Evolutionary conservation across 1,140 invertebrate genomes (phyloP).

Genomic region (Scylla paramamosain): DNA sequence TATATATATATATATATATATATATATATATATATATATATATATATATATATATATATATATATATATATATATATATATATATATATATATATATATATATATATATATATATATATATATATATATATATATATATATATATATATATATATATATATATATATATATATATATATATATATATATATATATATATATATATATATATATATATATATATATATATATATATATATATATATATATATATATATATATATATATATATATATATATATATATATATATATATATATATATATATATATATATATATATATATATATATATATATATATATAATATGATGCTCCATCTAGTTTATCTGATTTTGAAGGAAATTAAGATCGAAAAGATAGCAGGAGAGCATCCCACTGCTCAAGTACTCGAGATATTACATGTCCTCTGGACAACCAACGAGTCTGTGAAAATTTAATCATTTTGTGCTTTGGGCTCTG

Average conservation of each 20-base stretch:
- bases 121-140: constrained; percentile 26
- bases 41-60: constrained; percentile 26
- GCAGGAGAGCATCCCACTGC: too few species aligned
- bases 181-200: constrained; percentile 26
- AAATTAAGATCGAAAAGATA: too few species aligned
- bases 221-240: constrained; percentile 26
- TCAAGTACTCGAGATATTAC: too few species aligned
- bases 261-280: constrained; percentile 26
- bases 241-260: constrained; percentile 26
- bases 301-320: constrained; percentile 26
- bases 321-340: too few species aligned
- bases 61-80: constrained; percentile 26
- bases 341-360: too few species aligned
- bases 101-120: constrained; percentile 26
- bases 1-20: constrained; percentile 26
- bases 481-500: too few species aligned
- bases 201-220: constrained; percentile 26
- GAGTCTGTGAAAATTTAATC: too few species aligned
- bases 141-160: constrained; percentile 26
- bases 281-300: constrained; percentile 26
- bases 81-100: constrained; percentile 26
- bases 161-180: constrained; percentile 26
- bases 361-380: too few species aligned
- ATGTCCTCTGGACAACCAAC: too few species aligned
- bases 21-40: constrained; percentile 26